Conservation (phyloP, 1,140 invertebrate species). For the Cydia splendana region DNA sequence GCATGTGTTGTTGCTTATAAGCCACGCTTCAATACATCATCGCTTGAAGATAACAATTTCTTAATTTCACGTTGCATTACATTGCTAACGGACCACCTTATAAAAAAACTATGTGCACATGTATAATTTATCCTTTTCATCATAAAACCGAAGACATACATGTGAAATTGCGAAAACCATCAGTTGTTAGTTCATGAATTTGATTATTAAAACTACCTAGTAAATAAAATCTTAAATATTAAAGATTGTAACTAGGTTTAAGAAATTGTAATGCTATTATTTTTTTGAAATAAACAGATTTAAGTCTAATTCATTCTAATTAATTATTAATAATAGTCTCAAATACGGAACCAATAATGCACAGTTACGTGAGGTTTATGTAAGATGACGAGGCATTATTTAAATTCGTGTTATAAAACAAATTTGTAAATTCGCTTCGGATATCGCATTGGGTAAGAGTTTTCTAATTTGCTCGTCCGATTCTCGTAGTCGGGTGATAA, state of each 20-base stretch:
- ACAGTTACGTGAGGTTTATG: conserved; percentile 22
- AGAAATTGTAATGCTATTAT: no score
- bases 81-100: neutral
- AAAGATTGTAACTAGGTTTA: no score
- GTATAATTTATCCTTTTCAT: conserved; percentile 8
- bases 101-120: conserved; percentile 10
- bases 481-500: conserved; percentile 5
- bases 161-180: conserved; percentile 7
- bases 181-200: conserved; percentile 7
- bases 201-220: no score
- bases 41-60: neutral
- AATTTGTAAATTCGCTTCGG: conserved; percentile 28
- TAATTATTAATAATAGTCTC: neutral
- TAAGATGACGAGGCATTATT: conserved; percentile 30
- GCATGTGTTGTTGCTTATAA: neutral
- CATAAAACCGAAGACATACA: neutral
- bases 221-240: no score
- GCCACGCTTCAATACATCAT: conserved; percentile 16
- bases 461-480: conserved; percentile 26
- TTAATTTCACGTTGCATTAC: conserved; percentile 9
- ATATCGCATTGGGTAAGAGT: conserved; percentile 30
- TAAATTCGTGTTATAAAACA: conserved; percentile 32
- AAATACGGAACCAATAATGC: conserved; percentile 31
- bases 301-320: no score
- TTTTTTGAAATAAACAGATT: no score